Base-by-base conservation (phyloP, 2,888 invertebrate species). In the Halocaridina rubra region DNA sequence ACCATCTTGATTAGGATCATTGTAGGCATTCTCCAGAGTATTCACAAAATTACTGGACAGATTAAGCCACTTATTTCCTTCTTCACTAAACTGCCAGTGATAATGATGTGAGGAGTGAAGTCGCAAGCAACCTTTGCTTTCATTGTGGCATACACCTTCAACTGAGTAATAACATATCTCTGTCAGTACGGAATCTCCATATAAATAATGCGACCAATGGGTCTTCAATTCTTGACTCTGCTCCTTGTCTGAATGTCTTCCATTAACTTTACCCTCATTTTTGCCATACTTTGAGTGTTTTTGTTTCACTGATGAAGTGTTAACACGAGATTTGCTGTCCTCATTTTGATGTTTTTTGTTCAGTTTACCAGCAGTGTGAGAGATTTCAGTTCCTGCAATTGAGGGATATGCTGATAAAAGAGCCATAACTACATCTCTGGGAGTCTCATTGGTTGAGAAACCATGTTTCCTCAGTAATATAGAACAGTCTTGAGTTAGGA, bases 81-180 rank as follows among this genome's bases (percentile, higher is more conserved):
- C 33, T 29, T 64, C 72, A 46, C 30, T 77, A n/a, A 76, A 29
- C 32, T 85, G 85, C 85, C 85, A 85, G 32, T 85, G 85, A 64
- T 81, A 85, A 19, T 76, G 81, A 5, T 16, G 61, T 7, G 69
- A n/a, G 19, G 77, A n/a, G 61, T 85, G 85, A 30, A 85, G 77
- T 24, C 81, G 75, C 46, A 13, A 57, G 30, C 85, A 85, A 16
- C 85, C 85, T 33, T 22, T 29, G n/a, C n/a, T 32, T 32, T 81
- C 85, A 19, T 77, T 32, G 24, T 13, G 22, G 57, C 85, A 85
- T 0, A 10, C n/a, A 3, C 22, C 61, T 32, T 81, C 85, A 32
- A 85, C 81, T 27, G 81, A 85, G 46, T 77, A 72, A 27, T 71
- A 81, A 16, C 85, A 85, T 19, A 85, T 85, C 32, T 85, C 81